phyloP scores from a whole-genome alignment of 2,113 vertebrate species.

The Poeciliopsis prolifica region DNA sequence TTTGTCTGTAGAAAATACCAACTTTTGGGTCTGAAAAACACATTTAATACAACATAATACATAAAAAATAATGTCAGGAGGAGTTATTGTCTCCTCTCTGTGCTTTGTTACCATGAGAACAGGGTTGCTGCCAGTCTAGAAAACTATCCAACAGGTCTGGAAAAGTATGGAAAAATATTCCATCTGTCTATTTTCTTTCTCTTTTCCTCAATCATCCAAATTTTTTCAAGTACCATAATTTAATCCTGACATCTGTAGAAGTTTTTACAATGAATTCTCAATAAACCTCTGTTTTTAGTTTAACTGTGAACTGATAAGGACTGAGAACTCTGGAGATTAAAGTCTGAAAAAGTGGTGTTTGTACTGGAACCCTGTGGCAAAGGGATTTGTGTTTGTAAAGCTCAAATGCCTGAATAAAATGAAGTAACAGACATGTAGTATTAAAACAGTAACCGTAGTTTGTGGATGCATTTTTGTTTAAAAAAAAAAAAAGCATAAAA shows the following conservation, averaged over 20 bases:
- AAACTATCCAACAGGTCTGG: no score
- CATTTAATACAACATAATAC: conserved; percentile 12
- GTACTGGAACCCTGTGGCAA: neutral
- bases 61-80: conserved; percentile 19
- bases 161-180: no score
- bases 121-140: conserved; percentile 37
- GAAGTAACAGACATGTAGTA: neutral
- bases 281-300: no score
- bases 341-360: neutral
- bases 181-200: neutral
- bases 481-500: neutral
- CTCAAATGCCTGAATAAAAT: neutral
- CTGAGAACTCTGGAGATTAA: neutral
- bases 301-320: no score
- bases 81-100: neutral
- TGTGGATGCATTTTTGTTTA: neutral
- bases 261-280: no score
- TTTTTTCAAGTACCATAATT: no score
- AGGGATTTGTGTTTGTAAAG: neutral
- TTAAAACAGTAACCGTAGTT: neutral
- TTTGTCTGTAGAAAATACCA: conserved; percentile 26
- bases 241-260: no score
- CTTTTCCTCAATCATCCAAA: neutral
- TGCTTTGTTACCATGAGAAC: conserved; percentile 43
- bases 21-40: neutral